Conservation (phyloP, 1,140 invertebrate genomes). For the Drusus annulatus region DNA sequence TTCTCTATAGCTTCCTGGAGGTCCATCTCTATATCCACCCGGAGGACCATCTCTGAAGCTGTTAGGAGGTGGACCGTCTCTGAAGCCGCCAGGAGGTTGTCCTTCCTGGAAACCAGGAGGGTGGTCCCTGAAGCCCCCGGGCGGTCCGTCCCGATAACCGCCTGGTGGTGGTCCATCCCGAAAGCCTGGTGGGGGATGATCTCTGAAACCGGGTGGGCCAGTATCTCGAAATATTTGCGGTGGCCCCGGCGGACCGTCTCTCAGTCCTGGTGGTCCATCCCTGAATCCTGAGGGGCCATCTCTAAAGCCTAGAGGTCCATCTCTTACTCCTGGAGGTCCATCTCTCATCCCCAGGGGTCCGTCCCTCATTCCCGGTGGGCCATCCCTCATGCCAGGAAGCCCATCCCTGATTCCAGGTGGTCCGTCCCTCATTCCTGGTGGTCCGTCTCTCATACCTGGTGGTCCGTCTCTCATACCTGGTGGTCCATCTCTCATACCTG, state of each 20-base stretch:
- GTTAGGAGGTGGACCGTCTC: slow-evolving; percentile 62
- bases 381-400: slow-evolving; percentile 30
- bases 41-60: slow-evolving; percentile 64
- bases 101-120: slow-evolving; percentile 64
- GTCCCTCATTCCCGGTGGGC: too few species aligned
- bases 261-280: slow-evolving; percentile 59
- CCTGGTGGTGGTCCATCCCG: slow-evolving; percentile 57
- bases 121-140: slow-evolving; percentile 61
- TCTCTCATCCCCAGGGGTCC: slow-evolving; percentile 61
- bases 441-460: slow-evolving; percentile 60
- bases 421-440: slow-evolving; percentile 61
- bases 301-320: slow-evolving; percentile 30
- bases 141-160: slow-evolving; percentile 64
- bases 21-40: slow-evolving; percentile 61
- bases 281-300: slow-evolving; percentile 55
- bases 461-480: slow-evolving; percentile 37
- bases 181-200: slow-evolving; percentile 55
- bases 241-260: slow-evolving; percentile 57
- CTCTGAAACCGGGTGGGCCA: slow-evolving; percentile 60
- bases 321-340: slow-evolving; percentile 55
- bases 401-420: slow-evolving; percentile 46
- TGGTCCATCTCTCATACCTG: slow-evolving; percentile 38
- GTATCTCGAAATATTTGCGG: slow-evolving; percentile 61
- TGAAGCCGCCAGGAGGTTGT: slow-evolving; percentile 61
- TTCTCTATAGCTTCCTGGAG: slow-evolving; percentile 59